Percentiles rank a stretch among this genome's conserved stretches.
These are phyloP conservation scores for Spilarctia lutea DNA, from an alignment of 2,888 invertebrate species.

Conservation along the genomic window DNA sequence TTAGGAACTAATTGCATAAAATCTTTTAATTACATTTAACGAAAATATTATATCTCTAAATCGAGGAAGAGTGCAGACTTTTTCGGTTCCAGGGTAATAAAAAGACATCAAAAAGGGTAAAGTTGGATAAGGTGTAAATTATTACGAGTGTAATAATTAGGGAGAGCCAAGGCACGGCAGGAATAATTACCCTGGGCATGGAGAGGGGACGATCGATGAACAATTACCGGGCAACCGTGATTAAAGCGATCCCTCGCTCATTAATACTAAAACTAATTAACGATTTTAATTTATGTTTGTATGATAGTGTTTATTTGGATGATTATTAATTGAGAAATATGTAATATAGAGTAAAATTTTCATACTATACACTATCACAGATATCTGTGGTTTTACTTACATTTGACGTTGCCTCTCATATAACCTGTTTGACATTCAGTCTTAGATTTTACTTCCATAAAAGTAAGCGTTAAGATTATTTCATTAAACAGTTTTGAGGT, in stretches of 20 bases:
- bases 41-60: constrained; percentile 16
- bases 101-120: constrained; percentile 38
- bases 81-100: constrained; percentile 24
- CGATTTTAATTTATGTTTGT: constrained; percentile 54
- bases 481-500: not conserved
- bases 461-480: not conserved
- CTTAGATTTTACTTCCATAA: not conserved
- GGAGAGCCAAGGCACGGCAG: constrained; percentile 28
- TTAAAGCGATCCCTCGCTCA: constrained; percentile 56
- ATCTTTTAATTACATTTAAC: not conserved
- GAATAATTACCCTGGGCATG: constrained; percentile 40
- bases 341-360: no score
- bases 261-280: constrained; percentile 59
- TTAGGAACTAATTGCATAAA: not conserved
- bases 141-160: constrained; percentile 47
- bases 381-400: no score
- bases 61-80: constrained; percentile 19
- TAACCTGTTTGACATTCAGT: not conserved
- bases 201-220: constrained; percentile 49
- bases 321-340: not conserved
- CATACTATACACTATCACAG: no score
- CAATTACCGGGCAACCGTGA: constrained; percentile 58
- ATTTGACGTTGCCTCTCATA: no score
- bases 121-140: constrained; percentile 56
- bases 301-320: constrained; percentile 25